Conservation (phyloP, 2,888 invertebrate species). For the Scaptodrosophila latifasciaeformis region DNA sequence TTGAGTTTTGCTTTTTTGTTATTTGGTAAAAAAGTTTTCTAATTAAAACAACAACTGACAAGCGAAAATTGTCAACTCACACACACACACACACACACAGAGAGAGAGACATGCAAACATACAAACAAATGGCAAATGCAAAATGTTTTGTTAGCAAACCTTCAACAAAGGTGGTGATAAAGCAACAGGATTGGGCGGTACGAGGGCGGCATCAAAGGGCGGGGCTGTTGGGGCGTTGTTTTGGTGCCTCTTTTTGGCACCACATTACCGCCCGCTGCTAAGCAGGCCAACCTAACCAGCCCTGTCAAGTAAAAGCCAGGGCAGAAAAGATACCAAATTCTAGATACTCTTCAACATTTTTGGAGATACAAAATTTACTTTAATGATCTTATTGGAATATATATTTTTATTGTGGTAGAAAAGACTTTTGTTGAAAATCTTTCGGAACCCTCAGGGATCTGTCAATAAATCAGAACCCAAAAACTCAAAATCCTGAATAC, state of each 20-base stretch:
- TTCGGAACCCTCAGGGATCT: too few relatives aligned
- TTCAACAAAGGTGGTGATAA: constrained; percentile 26
- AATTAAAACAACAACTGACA: constrained; percentile 69
- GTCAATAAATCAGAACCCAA: too few relatives aligned
- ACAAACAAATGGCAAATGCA: constrained; percentile 47
- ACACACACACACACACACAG: constrained; percentile 14
- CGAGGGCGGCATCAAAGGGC: not conserved
- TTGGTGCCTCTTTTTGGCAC: not conserved
- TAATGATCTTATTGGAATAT: too few relatives aligned
- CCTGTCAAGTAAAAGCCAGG: too few relatives aligned
- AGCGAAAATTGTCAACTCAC: constrained; percentile 65
- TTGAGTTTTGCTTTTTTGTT: constrained; percentile 57
- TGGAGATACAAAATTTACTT: too few relatives aligned
- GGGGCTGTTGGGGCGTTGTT: not conserved
- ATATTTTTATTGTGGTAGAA: too few relatives aligned
- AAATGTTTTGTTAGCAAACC: constrained; percentile 63
- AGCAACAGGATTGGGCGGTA: constrained; percentile 10
- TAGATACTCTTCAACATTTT: too few relatives aligned
- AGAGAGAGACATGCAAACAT: constrained; percentile 12
- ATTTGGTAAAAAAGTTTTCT: constrained; percentile 66
- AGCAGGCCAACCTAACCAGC: too few relatives aligned
- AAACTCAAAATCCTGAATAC: too few relatives aligned
- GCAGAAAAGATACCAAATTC: too few relatives aligned
- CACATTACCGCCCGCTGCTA: too few relatives aligned
- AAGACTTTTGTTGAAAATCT: too few relatives aligned